phyloP scores from a whole-genome alignment of 2,797 vertebrate genomes.

The Acrocephalus scirpaceus region DNA sequence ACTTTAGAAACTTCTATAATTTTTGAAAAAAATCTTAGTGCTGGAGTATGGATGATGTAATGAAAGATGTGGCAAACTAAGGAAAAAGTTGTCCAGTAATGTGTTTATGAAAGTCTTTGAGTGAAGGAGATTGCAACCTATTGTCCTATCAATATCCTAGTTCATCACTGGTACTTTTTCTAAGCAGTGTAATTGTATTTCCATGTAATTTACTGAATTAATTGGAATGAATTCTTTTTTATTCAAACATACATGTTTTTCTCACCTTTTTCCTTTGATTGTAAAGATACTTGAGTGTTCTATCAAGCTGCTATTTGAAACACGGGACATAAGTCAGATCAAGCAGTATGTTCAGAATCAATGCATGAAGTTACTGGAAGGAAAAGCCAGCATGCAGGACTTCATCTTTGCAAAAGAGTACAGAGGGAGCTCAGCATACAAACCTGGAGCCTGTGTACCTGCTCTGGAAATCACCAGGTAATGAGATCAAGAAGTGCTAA shows the following conservation, averaged over 20 bases:
- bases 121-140: not conserved
- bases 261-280: conserved; percentile 28
- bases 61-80: not conserved
- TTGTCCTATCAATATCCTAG: not conserved
- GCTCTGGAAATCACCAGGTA: conserved; percentile 95
- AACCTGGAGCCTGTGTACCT: conserved; percentile 92
- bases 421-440: conserved; percentile 89
- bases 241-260: not conserved
- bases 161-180: not conserved
- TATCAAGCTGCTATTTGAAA: conserved; percentile 97
- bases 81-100: not conserved
- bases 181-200: not conserved
- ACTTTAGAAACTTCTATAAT: not conserved
- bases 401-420: conserved; percentile 98
- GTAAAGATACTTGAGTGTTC: conserved; percentile 94
- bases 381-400: conserved; percentile 94
- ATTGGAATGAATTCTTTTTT: not conserved
- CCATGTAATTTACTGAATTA: not conserved
- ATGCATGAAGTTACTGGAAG: conserved; percentile 92
- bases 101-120: not conserved
- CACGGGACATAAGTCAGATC: conserved; percentile 95
- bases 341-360: conserved; percentile 95
- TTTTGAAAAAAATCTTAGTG: not conserved
- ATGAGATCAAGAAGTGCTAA: not conserved
- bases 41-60: not conserved